phyloP scores from a whole-genome alignment of 1,140 invertebrate genomes.

The Hycleus cichorii region DNA sequence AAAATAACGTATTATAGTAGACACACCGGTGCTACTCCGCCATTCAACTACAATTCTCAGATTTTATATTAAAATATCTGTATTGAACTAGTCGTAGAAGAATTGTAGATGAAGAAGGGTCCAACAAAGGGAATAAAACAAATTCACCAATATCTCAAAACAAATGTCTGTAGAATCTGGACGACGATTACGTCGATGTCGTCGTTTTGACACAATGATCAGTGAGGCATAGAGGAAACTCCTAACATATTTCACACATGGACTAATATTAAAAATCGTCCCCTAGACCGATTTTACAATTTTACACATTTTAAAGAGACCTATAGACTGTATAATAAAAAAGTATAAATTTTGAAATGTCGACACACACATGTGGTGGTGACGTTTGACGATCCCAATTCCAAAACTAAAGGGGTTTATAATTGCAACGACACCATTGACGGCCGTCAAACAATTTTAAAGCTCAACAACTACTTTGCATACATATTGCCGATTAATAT shows the following conservation, averaged over 20 bases:
- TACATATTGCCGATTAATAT: slow-evolving; percentile 31
- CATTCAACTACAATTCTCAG: too few species aligned
- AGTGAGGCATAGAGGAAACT: background rate
- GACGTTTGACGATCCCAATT: slow-evolving; percentile 11
- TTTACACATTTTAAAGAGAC: slow-evolving; percentile 25
- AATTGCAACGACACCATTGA: slow-evolving; percentile 31
- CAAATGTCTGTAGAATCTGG: slow-evolving; percentile 26
- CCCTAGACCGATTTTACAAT: slow-evolving; percentile 30
- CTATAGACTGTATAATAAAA: slow-evolving; percentile 7
- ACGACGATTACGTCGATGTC: slow-evolving; percentile 2
- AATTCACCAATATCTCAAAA: slow-evolving; percentile 31
- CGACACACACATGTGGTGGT: slow-evolving; percentile 19
- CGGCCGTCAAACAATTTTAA: slow-evolving; percentile 8
- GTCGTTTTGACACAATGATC: too few species aligned
- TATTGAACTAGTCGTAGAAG: too few species aligned
- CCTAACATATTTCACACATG: slow-evolving; percentile 28
- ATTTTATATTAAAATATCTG: too few species aligned
- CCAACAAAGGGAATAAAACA: slow-evolving; percentile 11
- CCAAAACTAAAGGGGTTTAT: slow-evolving; percentile 27
- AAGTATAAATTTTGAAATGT: slow-evolving; percentile 28
- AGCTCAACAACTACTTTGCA: slow-evolving; percentile 27
- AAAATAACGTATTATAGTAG: too few species aligned
- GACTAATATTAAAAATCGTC: slow-evolving; percentile 31
- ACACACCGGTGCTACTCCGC: too few species aligned
- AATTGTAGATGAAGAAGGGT: too few species aligned